phyloP scores from a whole-genome alignment of 92 coral and sea anemone species.

The Chrysogorgia sp. region DNA sequence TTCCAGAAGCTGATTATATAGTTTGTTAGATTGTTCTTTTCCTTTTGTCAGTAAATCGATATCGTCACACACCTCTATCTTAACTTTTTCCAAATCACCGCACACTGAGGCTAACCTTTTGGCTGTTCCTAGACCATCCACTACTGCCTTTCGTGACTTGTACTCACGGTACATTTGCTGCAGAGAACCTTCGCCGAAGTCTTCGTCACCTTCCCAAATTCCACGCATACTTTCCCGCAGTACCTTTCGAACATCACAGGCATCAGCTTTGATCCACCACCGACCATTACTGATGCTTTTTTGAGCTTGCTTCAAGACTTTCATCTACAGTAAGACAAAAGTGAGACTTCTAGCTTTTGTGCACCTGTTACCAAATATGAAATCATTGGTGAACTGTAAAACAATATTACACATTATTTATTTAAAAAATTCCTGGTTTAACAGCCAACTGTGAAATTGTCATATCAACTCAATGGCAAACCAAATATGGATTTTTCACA shows the following conservation, averaged over 20 bases:
- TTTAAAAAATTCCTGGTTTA: too few relatives aligned
- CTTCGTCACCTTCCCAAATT: too few relatives aligned
- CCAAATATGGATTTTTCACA: too few relatives aligned
- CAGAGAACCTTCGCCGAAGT: slow-evolving; percentile 31
- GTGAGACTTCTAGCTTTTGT: too few relatives aligned
- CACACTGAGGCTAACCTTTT: not conserved
- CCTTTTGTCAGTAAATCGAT: not conserved
- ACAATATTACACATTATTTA: too few relatives aligned
- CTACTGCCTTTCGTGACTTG: not conserved
- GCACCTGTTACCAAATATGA: too few relatives aligned
- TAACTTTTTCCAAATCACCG: not conserved
- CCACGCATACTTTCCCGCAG: too few relatives aligned
- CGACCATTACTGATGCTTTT: slow-evolving; percentile 29
- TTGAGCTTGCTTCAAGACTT: slow-evolving; percentile 29
- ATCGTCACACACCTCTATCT: not conserved
- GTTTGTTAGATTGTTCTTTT: not conserved
- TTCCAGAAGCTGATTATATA: not conserved
- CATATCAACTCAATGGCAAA: too few relatives aligned
- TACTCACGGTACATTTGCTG: slow-evolving; percentile 28
- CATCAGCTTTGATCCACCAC: slow-evolving; percentile 62
- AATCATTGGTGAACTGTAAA: too few relatives aligned
- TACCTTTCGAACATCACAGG: too few relatives aligned
- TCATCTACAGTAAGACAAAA: slow-evolving; percentile 6
- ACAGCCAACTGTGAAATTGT: too few relatives aligned
- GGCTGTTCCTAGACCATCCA: not conserved